Evolutionary conservation across 2,113 vertebrate species (phyloP), one percentile per base, ranked within the genome.

Genomic region (Leptobrachium ailaonicum): DNA sequence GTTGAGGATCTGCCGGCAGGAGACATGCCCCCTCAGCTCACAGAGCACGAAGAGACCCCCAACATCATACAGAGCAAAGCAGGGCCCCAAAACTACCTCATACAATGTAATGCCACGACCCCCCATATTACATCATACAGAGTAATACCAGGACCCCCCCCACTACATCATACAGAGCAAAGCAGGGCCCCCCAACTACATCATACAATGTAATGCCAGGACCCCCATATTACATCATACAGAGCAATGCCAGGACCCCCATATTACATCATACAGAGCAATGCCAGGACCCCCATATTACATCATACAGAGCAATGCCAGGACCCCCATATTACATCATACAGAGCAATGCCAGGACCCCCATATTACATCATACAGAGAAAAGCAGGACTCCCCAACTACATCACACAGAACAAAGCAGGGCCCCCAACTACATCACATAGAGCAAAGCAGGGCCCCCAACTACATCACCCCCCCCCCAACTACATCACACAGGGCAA

Each of bases 1-100:
- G 91, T 92, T 91, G 87, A 85, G 87, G 88, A 50, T 50, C 47
- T 50, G 47, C 4, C 47, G 4, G 47, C 8, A 4, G 4, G 8
- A 8, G 4, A 50, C 47, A 50, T 5, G 47, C 47, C 58, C 6
- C 3, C 13, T 12, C n/a, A 62, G 1, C 63, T 6, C 3, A 2
- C 63, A 66, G 66, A 68, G 9, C 66, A 42, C 11, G 2, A 11
- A 6, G 2, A 43, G 41, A 20, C 10, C 40, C 1, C 66, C 58
- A 62, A 20, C n/a, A 1, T 20, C 63, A 66, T 7, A 2, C 63
- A 66, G 66, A 68, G 9, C 66, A 42, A 43, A 3, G 12, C 40
- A 5, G 13, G 41, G n/a, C 10, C 40, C 1, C 66, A 2, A 9
- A 2, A 7, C 66, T 11, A 7, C 66, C 4, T 40, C 66, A 41